Percentiles rank a stretch among this genome's conserved stretches.
phyloP scores from a whole-genome alignment of 2,797 vertebrate genomes.

The Triplophysa bombifrons region DNA sequence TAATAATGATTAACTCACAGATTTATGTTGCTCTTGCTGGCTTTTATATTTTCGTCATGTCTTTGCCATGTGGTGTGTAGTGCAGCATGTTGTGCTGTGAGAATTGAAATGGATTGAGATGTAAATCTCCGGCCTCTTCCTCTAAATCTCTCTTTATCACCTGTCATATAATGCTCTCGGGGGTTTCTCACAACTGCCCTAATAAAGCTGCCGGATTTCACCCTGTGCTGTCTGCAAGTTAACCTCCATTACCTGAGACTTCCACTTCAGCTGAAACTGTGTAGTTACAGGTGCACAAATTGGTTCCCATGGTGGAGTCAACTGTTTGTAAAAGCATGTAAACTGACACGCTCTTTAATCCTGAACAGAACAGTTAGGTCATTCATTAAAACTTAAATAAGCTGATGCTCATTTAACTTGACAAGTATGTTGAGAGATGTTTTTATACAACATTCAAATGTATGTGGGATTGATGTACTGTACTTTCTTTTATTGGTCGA shows the following conservation, averaged over 20 bases:
- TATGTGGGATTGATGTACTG: too few relatives aligned
- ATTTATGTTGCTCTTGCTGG: constrained; percentile 10
- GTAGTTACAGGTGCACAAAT: constrained; percentile 40
- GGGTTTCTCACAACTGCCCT: constrained; percentile 20
- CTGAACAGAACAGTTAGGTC: not conserved
- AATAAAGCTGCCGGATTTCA: constrained; percentile 40
- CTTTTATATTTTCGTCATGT: constrained; percentile 4
- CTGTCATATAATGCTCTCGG: constrained; percentile 42
- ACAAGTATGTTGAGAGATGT: not conserved
- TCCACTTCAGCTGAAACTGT: constrained; percentile 17
- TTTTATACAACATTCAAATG: too few relatives aligned
- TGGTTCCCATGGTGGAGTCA: constrained; percentile 27
- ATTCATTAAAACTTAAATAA: not conserved
- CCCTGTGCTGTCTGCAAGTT: constrained; percentile 29
- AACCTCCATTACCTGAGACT: constrained; percentile 39
- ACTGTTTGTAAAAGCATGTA: constrained; percentile 18
- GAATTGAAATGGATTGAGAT: constrained; percentile 25
- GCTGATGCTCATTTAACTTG: not conserved
- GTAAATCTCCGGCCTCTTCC: constrained; percentile 20
- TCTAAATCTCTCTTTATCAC: constrained; percentile 56
- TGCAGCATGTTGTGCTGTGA: not conserved
- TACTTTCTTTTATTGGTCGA: too few relatives aligned
- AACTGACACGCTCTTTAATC: not conserved
- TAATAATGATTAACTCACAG: not conserved
- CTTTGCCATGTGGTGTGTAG: not conserved